Conservation (phyloP, 2,888 invertebrate species). For the Cremastobaeus sp. region DNA sequence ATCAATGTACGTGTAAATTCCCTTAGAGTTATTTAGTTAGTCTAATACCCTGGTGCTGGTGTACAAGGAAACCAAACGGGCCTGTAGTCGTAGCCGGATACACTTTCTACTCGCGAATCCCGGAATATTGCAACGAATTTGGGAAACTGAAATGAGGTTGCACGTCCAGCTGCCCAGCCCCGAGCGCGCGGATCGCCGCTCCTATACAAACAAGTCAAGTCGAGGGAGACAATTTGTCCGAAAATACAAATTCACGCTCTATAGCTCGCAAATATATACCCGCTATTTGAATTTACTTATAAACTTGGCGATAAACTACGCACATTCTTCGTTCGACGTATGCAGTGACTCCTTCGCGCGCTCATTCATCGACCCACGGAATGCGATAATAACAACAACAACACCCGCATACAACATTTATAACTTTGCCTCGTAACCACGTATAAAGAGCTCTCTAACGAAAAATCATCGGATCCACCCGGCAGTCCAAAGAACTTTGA, state of each 20-base stretch:
- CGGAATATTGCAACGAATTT: too few species aligned
- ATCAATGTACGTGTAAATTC: constrained; percentile 20
- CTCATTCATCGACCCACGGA: constrained; percentile 56
- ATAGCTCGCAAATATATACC: constrained; percentile 30
- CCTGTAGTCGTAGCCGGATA: too few species aligned
- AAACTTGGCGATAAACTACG: constrained; percentile 47
- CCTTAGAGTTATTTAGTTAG: constrained; percentile 12
- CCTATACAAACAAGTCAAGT: constrained; percentile 21
- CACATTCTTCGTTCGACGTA: constrained; percentile 35
- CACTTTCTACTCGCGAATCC: too few species aligned
- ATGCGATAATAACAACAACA: constrained; percentile 71
- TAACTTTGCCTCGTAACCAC: constrained; percentile 68
- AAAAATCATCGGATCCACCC: constrained; percentile 57
- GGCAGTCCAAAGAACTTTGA: constrained; percentile 75
- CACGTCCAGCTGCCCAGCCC: constrained; percentile 18
- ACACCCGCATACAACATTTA: constrained; percentile 74
- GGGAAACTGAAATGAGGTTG: constrained; percentile 1
- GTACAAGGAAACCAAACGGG: constrained; percentile 3
- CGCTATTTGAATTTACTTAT: constrained; percentile 35
- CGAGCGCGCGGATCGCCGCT: neutral
- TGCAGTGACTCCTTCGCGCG: constrained; percentile 30
- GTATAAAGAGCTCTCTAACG: constrained; percentile 62
- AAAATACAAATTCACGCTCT: constrained; percentile 49
- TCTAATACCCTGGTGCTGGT: constrained; percentile 43
- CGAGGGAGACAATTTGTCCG: constrained; percentile 28